phyloP scores from a whole-genome alignment of 53 echinoderm and acorn worm species.

The Astropecten irregularis region DNA sequence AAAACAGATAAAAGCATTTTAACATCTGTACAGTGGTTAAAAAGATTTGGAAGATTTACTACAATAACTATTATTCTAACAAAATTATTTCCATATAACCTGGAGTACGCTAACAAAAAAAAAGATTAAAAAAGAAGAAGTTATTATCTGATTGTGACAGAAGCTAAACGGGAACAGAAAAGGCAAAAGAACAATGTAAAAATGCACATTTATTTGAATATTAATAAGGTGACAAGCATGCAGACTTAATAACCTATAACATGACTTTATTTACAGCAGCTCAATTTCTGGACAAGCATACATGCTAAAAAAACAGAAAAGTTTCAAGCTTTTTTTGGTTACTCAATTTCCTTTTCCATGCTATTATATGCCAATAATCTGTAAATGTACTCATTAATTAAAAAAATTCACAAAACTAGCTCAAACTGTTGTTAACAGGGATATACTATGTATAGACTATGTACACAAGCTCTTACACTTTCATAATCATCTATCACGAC shows the following conservation, averaged over 20 bases:
- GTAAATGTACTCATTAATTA: slow-evolving; percentile 34
- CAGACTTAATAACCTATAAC: slow-evolving; percentile 15
- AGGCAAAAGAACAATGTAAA: slow-evolving; percentile 26
- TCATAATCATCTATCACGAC: too few species aligned
- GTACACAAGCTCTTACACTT: neutral
- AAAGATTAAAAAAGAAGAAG: neutral
- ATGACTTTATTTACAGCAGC: slow-evolving; percentile 36
- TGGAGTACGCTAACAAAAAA: slow-evolving; percentile 26
- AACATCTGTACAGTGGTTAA: slow-evolving; percentile 37
- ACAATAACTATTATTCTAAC: neutral
- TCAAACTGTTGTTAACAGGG: slow-evolving; percentile 25
- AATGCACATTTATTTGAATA: slow-evolving; percentile 56
- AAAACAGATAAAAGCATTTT: slow-evolving; percentile 4
- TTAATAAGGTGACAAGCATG: slow-evolving; percentile 51
- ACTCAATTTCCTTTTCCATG: neutral
- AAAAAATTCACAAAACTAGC: slow-evolving; percentile 43
- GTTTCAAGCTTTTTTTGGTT: neutral
- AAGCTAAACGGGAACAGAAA: neutral
- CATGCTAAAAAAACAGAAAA: neutral
- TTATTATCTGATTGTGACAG: neutral
- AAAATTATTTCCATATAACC: slow-evolving; percentile 5
- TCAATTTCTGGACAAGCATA: neutral
- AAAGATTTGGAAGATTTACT: slow-evolving; percentile 6
- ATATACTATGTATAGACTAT: slow-evolving; percentile 49
- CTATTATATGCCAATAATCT: slow-evolving; percentile 6